phyloP scores from a whole-genome alignment of 2,888 invertebrate species.

The Carterocephalus palaemon region DNA sequence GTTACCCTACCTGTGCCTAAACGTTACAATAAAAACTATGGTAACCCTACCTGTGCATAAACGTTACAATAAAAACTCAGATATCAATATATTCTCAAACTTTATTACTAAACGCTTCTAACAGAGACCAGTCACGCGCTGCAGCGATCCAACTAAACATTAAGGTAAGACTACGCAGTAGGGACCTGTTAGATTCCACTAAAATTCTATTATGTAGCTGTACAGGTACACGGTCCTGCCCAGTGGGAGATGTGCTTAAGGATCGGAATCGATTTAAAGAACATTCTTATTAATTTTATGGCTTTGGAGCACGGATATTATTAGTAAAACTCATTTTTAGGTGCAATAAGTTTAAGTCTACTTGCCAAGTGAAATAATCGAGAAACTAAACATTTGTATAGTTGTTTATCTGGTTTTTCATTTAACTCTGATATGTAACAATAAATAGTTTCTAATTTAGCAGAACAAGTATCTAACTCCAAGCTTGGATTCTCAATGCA shows the following conservation, averaged over 20 bases:
- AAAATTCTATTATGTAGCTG: background rate
- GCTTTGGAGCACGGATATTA: background rate
- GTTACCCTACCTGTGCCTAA: too few relatives aligned
- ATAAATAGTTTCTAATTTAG: too few relatives aligned
- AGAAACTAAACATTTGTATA: too few relatives aligned
- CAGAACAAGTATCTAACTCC: too few relatives aligned
- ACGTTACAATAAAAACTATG: background rate
- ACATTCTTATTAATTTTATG: conserved; percentile 2
- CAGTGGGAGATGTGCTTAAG: conserved; percentile 3
- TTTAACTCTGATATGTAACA: too few relatives aligned
- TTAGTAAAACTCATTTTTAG: too few relatives aligned
- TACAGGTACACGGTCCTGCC: background rate
- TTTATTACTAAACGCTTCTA: conserved; percentile 34
- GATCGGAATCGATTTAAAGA: background rate
- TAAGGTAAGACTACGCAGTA: conserved; percentile 37
- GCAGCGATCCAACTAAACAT: conserved; percentile 29
- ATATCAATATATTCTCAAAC: conserved; percentile 24
- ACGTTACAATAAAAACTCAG: background rate
- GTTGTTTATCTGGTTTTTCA: too few relatives aligned
- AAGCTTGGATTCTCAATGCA: too few relatives aligned
- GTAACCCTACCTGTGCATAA: background rate
- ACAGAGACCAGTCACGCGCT: conserved; percentile 48
- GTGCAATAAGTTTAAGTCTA: too few relatives aligned
- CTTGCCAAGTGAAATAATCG: too few relatives aligned
- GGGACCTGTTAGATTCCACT: conserved; percentile 36